Base-by-base conservation (phyloP, 2,888 invertebrate genomes). In the Masnerella sp. region DNA sequence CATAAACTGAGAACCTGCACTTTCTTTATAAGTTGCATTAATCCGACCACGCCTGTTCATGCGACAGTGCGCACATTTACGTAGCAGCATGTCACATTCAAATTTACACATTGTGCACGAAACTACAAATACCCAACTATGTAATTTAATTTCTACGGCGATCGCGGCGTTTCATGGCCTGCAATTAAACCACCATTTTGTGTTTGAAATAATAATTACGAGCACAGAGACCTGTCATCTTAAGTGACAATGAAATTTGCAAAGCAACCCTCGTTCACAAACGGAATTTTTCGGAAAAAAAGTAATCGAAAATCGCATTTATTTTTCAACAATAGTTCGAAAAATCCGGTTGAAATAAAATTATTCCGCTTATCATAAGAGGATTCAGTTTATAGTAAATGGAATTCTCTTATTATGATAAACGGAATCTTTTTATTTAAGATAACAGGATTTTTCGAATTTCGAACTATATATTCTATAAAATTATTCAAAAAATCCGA, bases 1-100 rank as follows among this genome's bases (percentile, higher is more conserved):
- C 12, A 14, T 20, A 17, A 59, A 59, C 56, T 73, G 56, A 67
- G 67, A 73, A 73, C 51, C n/a, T n/a, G n/a, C 72, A 11, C 61
- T 54, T 20, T 47, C 32, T 56, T 54, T 25, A 30, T 78, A 80
- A 82, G 81, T 82, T 84, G 82, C 84, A 82, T 85, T 84, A 84
- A 83, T 84, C 81, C 80, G 83, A 79, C 82, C 83, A 81, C 82
- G 84, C 83, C 82, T 83, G 69, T 76, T 65, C 76, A 75, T 74
- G 77, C 73, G 72, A 54, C 72, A 64, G 61, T 75, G 77, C 77
- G 61, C 73, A 69, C 74, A 54, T 74, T 78, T 74, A 36, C 49
- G 56, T 52, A 43, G 18, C 17, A 28, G 12, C 14, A 28, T 56
- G 45, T 58, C 51, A 32, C 36, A 65, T 51, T 62, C 42, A 54